A percentile compares a stretch with the other conserved stretches of the same genome.
phyloP scores from a whole-genome alignment of 2,113 vertebrate genomes.

The Aplodontia rufa region DNA sequence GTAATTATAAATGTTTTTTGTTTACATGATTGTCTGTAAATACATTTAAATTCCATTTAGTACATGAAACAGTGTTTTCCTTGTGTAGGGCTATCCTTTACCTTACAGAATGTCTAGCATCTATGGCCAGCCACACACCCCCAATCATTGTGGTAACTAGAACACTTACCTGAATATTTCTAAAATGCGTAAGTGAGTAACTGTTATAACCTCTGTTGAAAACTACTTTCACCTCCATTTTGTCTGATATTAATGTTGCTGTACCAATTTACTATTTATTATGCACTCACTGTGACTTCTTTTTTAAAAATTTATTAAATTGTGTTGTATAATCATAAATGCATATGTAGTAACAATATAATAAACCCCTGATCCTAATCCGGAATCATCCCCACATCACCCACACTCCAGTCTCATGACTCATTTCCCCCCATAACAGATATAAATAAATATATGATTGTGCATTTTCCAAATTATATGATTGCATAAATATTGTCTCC shows the following conservation, averaged over 20 bases:
- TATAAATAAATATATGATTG: no score
- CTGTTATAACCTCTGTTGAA: background rate
- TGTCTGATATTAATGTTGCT: conserved; percentile 10
- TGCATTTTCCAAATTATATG: no score
- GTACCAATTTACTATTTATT: background rate
- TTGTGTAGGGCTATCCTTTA: background rate
- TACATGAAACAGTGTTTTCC: background rate
- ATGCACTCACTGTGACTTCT: background rate
- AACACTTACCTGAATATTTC: background rate
- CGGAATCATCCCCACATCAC: no score
- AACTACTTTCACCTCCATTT: background rate
- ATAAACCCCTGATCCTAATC: no score
- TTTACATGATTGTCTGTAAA: conserved; percentile 36
- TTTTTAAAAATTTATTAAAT: no score
- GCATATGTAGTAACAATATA: no score
- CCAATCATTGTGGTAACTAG: background rate
- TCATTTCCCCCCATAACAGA: no score
- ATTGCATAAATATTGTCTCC: no score
- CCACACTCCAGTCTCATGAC: no score
- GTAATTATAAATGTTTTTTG: conserved; percentile 22
- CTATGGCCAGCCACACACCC: background rate
- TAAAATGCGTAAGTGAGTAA: background rate
- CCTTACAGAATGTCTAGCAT: background rate
- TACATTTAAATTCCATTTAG: conserved; percentile 18
- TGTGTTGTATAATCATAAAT: no score